Evolutionary conservation across 2,113 vertebrate genomes (phyloP), one percentile per base, ranked within the genome.

Genomic region (Agelaius tricolor): DNA sequence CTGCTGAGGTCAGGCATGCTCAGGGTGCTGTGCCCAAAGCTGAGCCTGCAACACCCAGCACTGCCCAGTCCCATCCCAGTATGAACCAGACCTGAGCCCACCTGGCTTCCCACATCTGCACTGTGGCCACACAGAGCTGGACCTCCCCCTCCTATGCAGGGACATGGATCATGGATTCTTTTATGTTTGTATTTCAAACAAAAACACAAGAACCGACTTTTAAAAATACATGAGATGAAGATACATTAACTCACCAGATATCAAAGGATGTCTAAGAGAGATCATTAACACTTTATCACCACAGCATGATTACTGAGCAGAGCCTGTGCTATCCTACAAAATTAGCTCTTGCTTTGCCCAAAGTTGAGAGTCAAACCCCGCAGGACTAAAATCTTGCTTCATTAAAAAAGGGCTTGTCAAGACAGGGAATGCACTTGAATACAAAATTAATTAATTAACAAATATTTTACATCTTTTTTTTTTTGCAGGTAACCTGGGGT

Each of bases 1-100:
- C n/a, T 15, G 31, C 5, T 30, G 51, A 46, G 30, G 51, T 27
- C 31, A 41, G 37, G n/a, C 41, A 47, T 0, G 0, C 11, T 12
- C 28, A 46, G 58, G 39, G 30, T 24, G 59, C 41, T 57, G 51
- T 7, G 27, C 21, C 33, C 69, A 68, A 41, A 55, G 33, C 37
- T 31, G 41, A 90, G 59, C 23, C 77, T 26, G 2, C 31, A 78
- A 26, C 19, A 28, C 8, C 49, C 59, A 54, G 35, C 26, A 30
- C 6, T 15, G 30, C 20, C 21, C 58, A 71, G 67, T 24, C 19
- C 51, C 54, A 52, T 1, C 52, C 39, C 63, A 35, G 47, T 1
- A 43, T 2, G 13, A 79, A 49, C 15, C 35, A 89, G 23, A 20
- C 18, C 54, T n/a, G 58, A 76, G 39, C 68, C 15, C 8, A 8